Conservation (phyloP, 1,140 invertebrate genomes). For the Drosophila mojavensis region DNA sequence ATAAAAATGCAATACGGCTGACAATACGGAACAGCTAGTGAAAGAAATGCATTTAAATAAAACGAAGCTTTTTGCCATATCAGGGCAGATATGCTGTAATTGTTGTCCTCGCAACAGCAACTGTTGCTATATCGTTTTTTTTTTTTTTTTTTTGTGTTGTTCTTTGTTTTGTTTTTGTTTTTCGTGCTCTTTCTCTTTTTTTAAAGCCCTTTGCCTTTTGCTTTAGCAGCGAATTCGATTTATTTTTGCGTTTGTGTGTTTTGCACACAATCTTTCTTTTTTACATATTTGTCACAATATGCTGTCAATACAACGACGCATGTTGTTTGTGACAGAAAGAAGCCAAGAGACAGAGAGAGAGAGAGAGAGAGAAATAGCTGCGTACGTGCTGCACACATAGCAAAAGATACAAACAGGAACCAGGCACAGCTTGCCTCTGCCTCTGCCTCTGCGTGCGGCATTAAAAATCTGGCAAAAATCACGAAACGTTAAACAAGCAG, state of each 20-base stretch:
- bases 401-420: conserved; percentile 42
- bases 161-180: background rate
- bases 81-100: conserved; percentile 30
- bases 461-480: conserved; percentile 82
- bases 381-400: conserved; percentile 62
- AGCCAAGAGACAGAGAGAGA: conserved; percentile 40
- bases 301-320: conserved; percentile 75
- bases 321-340: conserved; percentile 66
- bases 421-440: conserved; percentile 6
- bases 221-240: conserved; percentile 44
- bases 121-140: background rate
- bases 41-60: conserved; percentile 1
- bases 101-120: conserved; percentile 18
- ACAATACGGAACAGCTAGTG: background rate
- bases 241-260: conserved; percentile 41
- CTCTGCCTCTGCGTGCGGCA: conserved; percentile 38
- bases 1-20: background rate
- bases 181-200: background rate
- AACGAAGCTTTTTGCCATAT: conserved; percentile 3
- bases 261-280: conserved; percentile 32
- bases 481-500: conserved; percentile 80
- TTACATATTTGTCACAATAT: conserved; percentile 82
- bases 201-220: conserved; percentile 31
- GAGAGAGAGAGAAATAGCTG: conserved; percentile 36
- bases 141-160: background rate